These are phyloP conservation scores for Sphenopsis melanotis DNA, from an alignment of 2,797 vertebrate species.

Conservation along the genomic window DNA sequence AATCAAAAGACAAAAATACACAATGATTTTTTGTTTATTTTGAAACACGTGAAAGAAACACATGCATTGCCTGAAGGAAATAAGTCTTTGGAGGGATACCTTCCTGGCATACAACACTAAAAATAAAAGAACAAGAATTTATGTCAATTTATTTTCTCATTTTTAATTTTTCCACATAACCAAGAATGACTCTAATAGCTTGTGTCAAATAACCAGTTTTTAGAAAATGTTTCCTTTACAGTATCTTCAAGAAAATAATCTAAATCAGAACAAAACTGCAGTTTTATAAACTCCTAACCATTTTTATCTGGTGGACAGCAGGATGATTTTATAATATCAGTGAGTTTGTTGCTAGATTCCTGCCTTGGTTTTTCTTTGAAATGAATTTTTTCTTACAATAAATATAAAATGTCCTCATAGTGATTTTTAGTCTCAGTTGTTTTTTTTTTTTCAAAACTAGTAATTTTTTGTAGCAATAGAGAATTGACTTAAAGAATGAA, in stretches of 20 bases:
- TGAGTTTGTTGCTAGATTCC: not conserved
- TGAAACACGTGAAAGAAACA: not conserved
- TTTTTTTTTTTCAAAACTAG: not conserved
- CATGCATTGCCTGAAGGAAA: not conserved
- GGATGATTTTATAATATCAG: not conserved
- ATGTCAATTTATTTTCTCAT: not conserved
- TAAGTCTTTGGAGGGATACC: not conserved
- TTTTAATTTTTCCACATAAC: not conserved
- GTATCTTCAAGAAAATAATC: not conserved
- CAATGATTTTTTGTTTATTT: not conserved
- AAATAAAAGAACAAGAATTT: not conserved
- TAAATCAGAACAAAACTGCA: not conserved
- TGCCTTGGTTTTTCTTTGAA: not conserved
- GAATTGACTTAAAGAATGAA: not conserved
- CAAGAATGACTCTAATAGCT: not conserved
- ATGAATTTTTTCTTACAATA: not conserved
- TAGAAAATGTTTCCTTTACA: not conserved
- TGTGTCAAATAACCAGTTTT: not conserved
- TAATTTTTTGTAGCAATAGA: not conserved
- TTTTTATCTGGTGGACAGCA: not conserved
- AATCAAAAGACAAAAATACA: not conserved
- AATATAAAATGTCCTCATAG: not conserved
- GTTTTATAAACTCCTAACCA: not conserved
- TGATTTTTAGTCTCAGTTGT: accelerated
- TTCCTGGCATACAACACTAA: not conserved